Evolutionary conservation across 2,888 invertebrate species (phyloP), one percentile per base, ranked within the genome.

Genomic region (Ennomos erosarius): DNA sequence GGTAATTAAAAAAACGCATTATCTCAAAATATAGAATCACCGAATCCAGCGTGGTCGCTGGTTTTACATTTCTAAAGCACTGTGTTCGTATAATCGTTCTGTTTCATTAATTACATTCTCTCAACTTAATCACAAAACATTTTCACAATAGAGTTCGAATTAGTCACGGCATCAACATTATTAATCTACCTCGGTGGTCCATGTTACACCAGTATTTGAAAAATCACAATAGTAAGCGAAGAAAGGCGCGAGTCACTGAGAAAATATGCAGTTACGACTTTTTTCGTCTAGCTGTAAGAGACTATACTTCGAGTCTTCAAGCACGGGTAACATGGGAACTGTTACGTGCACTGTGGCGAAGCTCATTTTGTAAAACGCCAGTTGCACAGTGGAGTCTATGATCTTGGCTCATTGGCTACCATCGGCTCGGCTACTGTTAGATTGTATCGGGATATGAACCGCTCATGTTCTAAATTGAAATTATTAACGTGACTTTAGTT

Each of bases 121-220:
- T 64, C 62, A 65, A 70, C 64, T 59, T 54, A 63, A 60, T 63
- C 66, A 59, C 67, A 63, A 65, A 69, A 62, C 67, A 63, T 71
- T 75, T 74, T 73, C 73, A 76, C 81, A 80, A 79, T 75, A 71
- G 73, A 77, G 69, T 68, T 67, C 42, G 65, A 65, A 79, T 82
- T 77, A 67, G 81, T 68, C 73, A 78, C 77, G 76, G 77, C 72
- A 69, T 68, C 65, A 70, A 68, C 73, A 72, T 71, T 68, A 72
- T 71, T 68, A 71, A 73, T 77, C 85, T 66, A 75, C 79, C 71
- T 65, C 78, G 85, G 87, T 85, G 86, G 87, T 82, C 86, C 72
- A 74, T 71, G 71, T 74, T 72, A 73, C 74, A 60, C 69, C 62
- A 67, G 64, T 49, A 37, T 80, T 82, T 78, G 76, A 79, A 81